These are phyloP conservation scores for Acleris emargana DNA, from an alignment of 2,888 invertebrate genomes.

Conservation along the genomic window DNA sequence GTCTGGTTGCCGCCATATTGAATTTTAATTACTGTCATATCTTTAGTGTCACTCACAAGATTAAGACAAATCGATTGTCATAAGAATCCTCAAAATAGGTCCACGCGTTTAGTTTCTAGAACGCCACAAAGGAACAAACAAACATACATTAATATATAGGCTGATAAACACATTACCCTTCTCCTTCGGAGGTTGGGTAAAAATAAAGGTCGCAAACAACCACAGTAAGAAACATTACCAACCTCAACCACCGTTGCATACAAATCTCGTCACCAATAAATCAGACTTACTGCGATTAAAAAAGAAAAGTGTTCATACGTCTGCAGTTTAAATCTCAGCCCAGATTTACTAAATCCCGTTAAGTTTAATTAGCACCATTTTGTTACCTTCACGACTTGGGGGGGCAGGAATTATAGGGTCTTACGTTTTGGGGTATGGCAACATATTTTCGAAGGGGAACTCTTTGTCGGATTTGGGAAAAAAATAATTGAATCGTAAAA, in stretches of 20 bases:
- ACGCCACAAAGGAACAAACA: too few species aligned
- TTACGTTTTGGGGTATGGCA: slow-evolving; percentile 1
- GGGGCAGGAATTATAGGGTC: slow-evolving; percentile 9
- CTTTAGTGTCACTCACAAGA: too few species aligned
- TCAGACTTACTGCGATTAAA: slow-evolving; percentile 35
- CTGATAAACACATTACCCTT: too few species aligned
- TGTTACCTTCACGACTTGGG: slow-evolving; percentile 15
- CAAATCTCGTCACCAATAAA: slow-evolving; percentile 32
- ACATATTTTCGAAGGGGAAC: not conserved
- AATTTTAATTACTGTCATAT: too few species aligned
- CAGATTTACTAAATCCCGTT: slow-evolving; percentile 6
- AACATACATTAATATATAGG: too few species aligned
- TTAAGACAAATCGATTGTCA: too few species aligned
- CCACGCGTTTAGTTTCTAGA: too few species aligned
- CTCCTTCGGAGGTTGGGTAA: too few species aligned
- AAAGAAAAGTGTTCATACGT: slow-evolving; percentile 33
- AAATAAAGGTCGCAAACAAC: not conserved
- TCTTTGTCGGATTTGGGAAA: too few species aligned
- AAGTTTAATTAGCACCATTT: slow-evolving; percentile 14
- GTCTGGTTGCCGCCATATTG: too few species aligned
- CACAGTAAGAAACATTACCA: not conserved
- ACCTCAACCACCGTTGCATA: not conserved
- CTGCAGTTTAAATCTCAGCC: slow-evolving; percentile 1
- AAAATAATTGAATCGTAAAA: too few species aligned
- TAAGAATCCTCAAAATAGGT: too few species aligned